A percentile compares a stretch with the other conserved stretches of the same genome.
Evolutionary conservation across 2,113 vertebrate genomes (phyloP).

Genomic region (Anhinga rufa): DNA sequence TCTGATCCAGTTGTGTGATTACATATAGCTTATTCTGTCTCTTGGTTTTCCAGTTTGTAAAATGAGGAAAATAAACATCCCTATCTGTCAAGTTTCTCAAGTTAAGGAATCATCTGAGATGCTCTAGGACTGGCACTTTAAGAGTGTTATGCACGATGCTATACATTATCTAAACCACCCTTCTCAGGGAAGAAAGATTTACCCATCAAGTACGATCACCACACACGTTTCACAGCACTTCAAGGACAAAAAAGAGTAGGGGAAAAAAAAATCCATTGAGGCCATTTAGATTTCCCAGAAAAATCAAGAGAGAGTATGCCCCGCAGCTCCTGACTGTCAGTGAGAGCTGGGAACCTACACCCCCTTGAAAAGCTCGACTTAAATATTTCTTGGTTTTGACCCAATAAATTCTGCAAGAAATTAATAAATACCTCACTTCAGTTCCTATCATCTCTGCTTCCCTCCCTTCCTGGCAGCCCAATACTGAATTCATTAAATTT

Average conservation of each 20-base stretch:
- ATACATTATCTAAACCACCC: neutral
- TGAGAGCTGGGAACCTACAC: neutral
- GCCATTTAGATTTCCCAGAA: neutral
- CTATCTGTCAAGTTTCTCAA: neutral
- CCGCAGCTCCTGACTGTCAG: neutral
- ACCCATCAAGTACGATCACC: neutral
- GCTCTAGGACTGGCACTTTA: neutral
- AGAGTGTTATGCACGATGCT: rapidly evolving
- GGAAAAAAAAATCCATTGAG: neutral
- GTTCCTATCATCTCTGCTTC: conserved; percentile 28
- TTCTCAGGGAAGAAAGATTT: neutral
- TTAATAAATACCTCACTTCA: conserved; percentile 2
- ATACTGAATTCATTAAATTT: conserved; percentile 26
- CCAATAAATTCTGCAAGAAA: conserved; percentile 15
- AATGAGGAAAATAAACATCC: neutral
- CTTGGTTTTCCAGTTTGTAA: neutral
- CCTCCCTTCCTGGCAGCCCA: conserved; percentile 23
- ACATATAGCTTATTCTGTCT: neutral
- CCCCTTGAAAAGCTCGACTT: neutral
- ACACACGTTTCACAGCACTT: neutral
- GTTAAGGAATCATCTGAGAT: neutral
- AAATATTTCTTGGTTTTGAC: neutral
- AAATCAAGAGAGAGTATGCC: neutral
- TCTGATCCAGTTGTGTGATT: neutral
- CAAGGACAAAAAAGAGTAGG: neutral